Percentiles rank a stretch among this genome's conserved stretches.
Conservation (phyloP, 2,888 invertebrate species). For the Parnassius glacialis region DNA sequence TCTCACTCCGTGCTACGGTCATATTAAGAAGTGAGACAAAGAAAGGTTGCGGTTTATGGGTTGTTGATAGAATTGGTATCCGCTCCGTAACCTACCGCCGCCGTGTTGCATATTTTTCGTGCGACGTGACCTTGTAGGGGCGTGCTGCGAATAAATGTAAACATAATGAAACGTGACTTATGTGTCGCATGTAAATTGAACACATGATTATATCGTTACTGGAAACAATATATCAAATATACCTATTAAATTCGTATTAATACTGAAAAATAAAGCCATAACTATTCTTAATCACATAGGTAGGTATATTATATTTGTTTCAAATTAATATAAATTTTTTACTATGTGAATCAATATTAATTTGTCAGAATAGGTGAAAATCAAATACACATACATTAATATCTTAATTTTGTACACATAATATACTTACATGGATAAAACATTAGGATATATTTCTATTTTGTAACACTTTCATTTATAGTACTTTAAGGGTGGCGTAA, state of each 20-base stretch:
- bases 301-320: too few species aligned
- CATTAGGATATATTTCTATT: too few species aligned
- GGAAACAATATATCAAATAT: conserved; percentile 5
- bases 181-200: conserved; percentile 21
- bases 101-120: conserved; percentile 77
- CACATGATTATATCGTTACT: conserved; percentile 4
- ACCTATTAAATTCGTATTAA: background rate
- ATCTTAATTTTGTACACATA: too few species aligned
- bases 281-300: too few species aligned
- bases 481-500: too few species aligned
- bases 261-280: background rate
- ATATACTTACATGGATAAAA: too few species aligned
- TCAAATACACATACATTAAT: too few species aligned
- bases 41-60: conserved; percentile 81
- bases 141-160: conserved; percentile 33
- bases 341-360: too few species aligned
- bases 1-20: conserved; percentile 71
- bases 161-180: conserved; percentile 13
- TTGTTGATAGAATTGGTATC: conserved; percentile 82
- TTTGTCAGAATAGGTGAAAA: too few species aligned
- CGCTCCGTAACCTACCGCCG: conserved; percentile 75
- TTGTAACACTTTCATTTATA: too few species aligned
- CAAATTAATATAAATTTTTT: too few species aligned
- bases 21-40: conserved; percentile 76
- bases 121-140: conserved; percentile 61